phyloP scores from a whole-genome alignment of 2,113 vertebrate genomes.

The Campylomormyrus numenius region DNA sequence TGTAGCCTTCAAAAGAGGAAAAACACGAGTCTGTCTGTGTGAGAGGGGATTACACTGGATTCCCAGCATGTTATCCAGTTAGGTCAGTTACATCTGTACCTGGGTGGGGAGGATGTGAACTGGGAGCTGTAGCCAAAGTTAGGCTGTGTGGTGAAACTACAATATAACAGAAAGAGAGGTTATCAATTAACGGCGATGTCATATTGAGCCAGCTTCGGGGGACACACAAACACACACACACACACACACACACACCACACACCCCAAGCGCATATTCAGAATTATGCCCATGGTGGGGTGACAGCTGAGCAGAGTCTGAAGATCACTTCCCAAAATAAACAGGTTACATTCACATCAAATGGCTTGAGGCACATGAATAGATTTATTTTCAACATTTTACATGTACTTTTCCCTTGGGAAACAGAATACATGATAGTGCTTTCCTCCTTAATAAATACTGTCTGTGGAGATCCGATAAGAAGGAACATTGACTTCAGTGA shows the following conservation, averaged over 20 bases:
- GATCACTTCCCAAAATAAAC: not conserved
- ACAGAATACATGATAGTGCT: not conserved
- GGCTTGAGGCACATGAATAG: not conserved
- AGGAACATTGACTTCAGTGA: not conserved
- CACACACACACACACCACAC: not conserved
- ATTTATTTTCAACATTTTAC: not conserved
- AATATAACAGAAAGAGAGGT: conserved; percentile 33
- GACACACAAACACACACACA: not conserved
- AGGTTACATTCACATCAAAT: not conserved
- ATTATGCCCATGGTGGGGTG: not conserved
- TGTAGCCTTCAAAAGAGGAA: conserved; percentile 16
- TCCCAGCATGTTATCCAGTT: not conserved
- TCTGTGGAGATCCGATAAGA: not conserved
- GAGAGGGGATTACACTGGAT: not conserved
- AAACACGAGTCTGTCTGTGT: no score
- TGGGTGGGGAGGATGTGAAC: conserved; percentile 47
- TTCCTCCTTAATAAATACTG: not conserved
- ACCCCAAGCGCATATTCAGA: not conserved
- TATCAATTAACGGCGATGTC: not conserved
- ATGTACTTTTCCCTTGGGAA: not conserved
- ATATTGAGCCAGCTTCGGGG: not conserved
- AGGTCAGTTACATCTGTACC: conserved; percentile 30
- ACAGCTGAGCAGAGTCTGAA: not conserved
- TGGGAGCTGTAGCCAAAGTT: conserved; percentile 63
- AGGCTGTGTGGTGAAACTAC: conserved; percentile 61